Conservation (phyloP, 2,113 vertebrate genomes). For the Ailuropoda melanoleuca region DNA sequence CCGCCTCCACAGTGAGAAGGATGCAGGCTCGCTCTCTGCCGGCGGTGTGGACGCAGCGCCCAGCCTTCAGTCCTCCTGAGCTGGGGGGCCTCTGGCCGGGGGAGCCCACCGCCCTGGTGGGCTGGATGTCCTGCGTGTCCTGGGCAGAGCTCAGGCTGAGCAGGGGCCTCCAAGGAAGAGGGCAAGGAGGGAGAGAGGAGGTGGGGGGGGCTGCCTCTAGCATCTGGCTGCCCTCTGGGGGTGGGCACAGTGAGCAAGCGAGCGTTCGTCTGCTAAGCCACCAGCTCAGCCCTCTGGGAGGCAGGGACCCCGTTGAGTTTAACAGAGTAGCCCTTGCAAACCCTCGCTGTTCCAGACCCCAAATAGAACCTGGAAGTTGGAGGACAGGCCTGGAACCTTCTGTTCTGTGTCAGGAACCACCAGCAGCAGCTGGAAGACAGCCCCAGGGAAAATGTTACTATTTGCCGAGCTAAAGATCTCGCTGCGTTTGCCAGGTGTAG, state of each 20-base stretch:
- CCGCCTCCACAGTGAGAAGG: background rate
- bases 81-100: background rate
- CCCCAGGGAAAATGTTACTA: fast-evolving
- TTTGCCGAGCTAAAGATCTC: fast-evolving
- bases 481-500: fast-evolving
- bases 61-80: background rate
- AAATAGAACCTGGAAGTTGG: background rate
- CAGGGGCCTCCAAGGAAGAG: background rate
- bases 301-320: background rate
- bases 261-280: background rate
- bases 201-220: fast-evolving
- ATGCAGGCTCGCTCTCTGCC: fast-evolving
- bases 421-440: background rate
- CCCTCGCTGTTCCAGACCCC: fast-evolving
- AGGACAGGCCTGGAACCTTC: background rate
- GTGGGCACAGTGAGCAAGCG: fast-evolving
- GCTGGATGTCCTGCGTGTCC: background rate
- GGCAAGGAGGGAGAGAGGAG: background rate
- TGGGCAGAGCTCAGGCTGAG: background rate
- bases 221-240: fast-evolving
- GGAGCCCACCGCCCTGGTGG: too few relatives aligned
- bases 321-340: background rate
- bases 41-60: fast-evolving
- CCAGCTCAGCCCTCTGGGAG: background rate
- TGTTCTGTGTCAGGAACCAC: background rate